These are phyloP conservation scores for Athene cunicularia DNA, from an alignment of 2,113 vertebrate genomes.

Conservation along the genomic window DNA sequence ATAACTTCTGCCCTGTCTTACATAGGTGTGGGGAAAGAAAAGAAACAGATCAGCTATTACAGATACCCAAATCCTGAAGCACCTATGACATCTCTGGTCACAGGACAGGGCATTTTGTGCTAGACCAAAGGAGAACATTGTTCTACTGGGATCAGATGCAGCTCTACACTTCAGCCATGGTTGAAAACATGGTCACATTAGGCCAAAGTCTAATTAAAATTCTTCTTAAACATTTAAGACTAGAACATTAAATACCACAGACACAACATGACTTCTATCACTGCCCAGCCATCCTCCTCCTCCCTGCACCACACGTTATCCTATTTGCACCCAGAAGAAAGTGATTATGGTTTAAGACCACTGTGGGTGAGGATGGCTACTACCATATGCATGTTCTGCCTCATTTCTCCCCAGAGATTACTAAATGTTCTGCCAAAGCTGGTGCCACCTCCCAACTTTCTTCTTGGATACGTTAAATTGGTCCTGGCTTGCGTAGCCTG, in stretches of 20 bases:
- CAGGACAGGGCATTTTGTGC: background rate
- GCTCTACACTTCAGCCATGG: background rate
- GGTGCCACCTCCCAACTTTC: background rate
- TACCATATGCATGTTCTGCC: background rate
- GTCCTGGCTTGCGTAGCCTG: background rate
- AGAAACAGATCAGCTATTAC: background rate
- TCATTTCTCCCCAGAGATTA: background rate
- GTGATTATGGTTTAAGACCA: background rate
- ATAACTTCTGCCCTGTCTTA: background rate
- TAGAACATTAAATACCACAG: background rate
- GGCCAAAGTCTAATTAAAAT: background rate
- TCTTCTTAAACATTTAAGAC: background rate
- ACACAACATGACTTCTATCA: background rate
- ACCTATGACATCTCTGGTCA: background rate
- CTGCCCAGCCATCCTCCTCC: background rate
- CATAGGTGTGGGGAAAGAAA: background rate
- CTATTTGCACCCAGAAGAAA: background rate
- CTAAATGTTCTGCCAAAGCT: background rate
- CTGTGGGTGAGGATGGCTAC: background rate
- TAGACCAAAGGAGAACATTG: background rate
- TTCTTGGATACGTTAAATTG: background rate
- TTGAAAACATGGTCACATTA: rapidly evolving
- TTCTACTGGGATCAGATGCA: background rate
- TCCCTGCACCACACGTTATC: background rate
- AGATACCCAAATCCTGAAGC: background rate